Evolutionary conservation across 2,797 vertebrate species (phyloP).

Genomic region (Cercopithecus petaurista): DNA sequence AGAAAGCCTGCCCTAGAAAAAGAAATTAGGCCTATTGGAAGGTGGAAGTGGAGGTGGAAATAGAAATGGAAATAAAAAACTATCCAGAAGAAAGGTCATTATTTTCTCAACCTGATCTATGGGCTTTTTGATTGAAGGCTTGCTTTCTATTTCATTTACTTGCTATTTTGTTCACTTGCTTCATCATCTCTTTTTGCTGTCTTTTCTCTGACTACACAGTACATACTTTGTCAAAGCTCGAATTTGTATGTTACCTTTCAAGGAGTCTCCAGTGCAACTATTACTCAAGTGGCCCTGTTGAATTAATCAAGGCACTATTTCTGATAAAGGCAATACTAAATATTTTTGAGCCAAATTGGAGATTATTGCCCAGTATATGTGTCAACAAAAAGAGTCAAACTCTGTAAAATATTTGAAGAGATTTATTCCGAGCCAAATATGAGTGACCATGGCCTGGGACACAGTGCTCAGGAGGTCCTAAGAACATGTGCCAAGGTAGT

Average conservation of each 20-base stretch:
- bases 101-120: background rate
- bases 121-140: background rate
- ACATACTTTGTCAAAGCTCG: background rate
- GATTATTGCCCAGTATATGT: accelerated
- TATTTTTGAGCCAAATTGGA: background rate
- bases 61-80: background rate
- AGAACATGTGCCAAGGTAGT: too few species aligned
- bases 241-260: background rate
- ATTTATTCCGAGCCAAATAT: too few species aligned
- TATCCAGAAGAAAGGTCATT: background rate
- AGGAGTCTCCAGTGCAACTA: background rate
- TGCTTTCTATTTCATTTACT: background rate
- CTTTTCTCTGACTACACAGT: background rate
- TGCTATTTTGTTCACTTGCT: background rate
- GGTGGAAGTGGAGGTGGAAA: background rate
- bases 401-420: too few species aligned
- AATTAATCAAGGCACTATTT: background rate
- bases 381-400: too few species aligned
- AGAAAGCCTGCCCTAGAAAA: background rate
- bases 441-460: too few species aligned
- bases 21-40: background rate
- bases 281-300: background rate
- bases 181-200: background rate
- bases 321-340: background rate
- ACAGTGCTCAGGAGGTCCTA: too few species aligned